Percentiles rank a stretch among this genome's conserved stretches.
Conservation (phyloP, 2,797 vertebrate species). For the Spondyliosoma cantharus region DNA sequence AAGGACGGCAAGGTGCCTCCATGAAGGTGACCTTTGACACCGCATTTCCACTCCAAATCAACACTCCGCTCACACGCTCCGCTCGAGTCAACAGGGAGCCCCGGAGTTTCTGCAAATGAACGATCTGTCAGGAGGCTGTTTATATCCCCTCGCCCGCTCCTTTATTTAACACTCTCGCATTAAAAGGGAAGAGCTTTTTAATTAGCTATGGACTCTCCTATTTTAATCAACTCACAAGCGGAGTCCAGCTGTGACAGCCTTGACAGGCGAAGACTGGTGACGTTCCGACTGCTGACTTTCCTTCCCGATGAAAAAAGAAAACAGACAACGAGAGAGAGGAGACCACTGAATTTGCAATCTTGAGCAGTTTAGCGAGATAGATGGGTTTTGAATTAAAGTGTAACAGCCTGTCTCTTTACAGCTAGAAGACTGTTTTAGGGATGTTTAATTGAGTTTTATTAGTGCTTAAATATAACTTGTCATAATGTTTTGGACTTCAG, state of each 20-base stretch:
- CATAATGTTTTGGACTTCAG: slow-evolving; percentile 48
- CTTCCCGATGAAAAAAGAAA: slow-evolving; percentile 30
- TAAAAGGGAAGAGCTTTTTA: slow-evolving; percentile 85
- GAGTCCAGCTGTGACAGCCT: slow-evolving; percentile 85
- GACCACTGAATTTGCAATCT: slow-evolving; percentile 67
- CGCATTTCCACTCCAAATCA: slow-evolving; percentile 71
- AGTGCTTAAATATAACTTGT: slow-evolving; percentile 64
- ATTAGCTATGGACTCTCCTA: slow-evolving; percentile 85
- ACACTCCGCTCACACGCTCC: slow-evolving; percentile 72
- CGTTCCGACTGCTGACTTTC: slow-evolving; percentile 75
- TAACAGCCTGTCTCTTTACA: slow-evolving; percentile 73
- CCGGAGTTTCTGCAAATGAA: slow-evolving; percentile 82
- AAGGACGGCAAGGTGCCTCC: slow-evolving; percentile 39
- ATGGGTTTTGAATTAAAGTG: slow-evolving; percentile 77
- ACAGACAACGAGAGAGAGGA: slow-evolving; percentile 19
- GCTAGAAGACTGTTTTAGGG: slow-evolving; percentile 62
- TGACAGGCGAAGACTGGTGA: slow-evolving; percentile 84
- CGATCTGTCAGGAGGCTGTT: slow-evolving; percentile 85
- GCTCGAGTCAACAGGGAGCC: slow-evolving; percentile 75
- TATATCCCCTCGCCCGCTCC: slow-evolving; percentile 80
- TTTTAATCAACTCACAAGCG: slow-evolving; percentile 86
- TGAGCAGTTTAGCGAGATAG: slow-evolving; percentile 75
- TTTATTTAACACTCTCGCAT: slow-evolving; percentile 84
- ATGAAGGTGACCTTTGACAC: slow-evolving; percentile 72
- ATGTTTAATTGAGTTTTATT: slow-evolving; percentile 58